Conservation (phyloP, 2,797 vertebrate species). For the Danio jaintianensis region DNA sequence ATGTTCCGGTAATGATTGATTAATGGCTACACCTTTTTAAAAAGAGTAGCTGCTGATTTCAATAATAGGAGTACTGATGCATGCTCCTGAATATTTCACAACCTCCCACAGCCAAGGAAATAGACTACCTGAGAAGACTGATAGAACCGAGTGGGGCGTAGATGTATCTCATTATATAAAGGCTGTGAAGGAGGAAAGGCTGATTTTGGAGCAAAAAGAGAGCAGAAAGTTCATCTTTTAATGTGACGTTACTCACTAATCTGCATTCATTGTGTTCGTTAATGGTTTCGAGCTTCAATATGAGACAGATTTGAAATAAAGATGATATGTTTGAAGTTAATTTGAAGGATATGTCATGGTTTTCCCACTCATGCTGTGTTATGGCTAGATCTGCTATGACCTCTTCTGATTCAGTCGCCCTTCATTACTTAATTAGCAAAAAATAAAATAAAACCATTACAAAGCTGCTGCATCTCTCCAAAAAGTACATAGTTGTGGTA, state of each 20-base stretch:
- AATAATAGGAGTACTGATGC: constrained; percentile 53
- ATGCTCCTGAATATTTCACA: constrained; percentile 58
- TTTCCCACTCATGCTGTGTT: neutral
- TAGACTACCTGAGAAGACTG: constrained; percentile 45
- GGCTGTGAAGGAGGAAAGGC: constrained; percentile 18
- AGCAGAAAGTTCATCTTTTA: neutral
- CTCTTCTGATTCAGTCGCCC: neutral
- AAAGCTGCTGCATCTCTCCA: neutral
- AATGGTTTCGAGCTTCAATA: neutral
- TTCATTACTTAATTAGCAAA: neutral
- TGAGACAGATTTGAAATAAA: neutral
- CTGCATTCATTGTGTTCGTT: neutral
- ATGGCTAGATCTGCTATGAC: neutral
- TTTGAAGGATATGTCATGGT: neutral
- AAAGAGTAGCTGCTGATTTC: constrained; percentile 50
- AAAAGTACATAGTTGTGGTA: neutral
- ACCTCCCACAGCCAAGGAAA: constrained; percentile 55
- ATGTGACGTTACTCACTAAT: neutral
- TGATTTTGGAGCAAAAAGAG: constrained; percentile 15
- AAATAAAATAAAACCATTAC: too few species aligned
- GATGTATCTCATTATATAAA: constrained; percentile 48
- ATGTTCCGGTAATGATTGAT: constrained; percentile 57
- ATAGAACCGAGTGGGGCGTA: constrained; percentile 36
- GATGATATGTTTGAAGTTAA: neutral
- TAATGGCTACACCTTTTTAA: constrained; percentile 56